Base-by-base conservation (phyloP, 2,888 invertebrate species). In the Stenotaenia linearis region DNA sequence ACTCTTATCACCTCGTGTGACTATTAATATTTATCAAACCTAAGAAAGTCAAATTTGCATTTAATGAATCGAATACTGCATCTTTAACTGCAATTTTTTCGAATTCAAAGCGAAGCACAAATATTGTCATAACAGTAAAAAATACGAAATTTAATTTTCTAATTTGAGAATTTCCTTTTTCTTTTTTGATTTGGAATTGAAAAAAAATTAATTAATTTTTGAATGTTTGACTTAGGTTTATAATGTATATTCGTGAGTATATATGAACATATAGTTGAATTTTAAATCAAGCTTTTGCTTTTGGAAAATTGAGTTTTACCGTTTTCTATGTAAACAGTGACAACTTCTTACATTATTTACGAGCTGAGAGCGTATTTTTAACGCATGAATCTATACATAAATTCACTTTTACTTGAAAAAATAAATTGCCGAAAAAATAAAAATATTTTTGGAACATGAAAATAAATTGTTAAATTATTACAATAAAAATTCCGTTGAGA, bases 261-360 rank as follows among this genome's bases (percentile, higher is more conserved):
- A n/a, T 18, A 7, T 50, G 18, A 40, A 25, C 25, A 25, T 28
- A 69, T 28, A 12, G 69, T 28, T 69, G 69, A 69, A 69, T 69
- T 69, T 69, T 69, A 69, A 69, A 69, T 69, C 69, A 69, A 69
- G 25, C n/a, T 69, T 69, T 69, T 69, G 69, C 69, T 69, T 28
- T 69, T 69, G 69, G 69, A 69, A 69, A 69, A 69, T 69, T 69
- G 69, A 69, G 69, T 69, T 69, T 69, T 28, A 9, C 69, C 69
- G 23, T 69, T 69, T 69, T 69, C 69, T n/a, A 69, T 69, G 69
- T 69, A 69, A 69, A 69, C 69, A 50, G 4, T 6, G 18, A 69
- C 69, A 28, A 25, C 10, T 69, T 12, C 28, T 69, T 69, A 69
- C 23, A 69, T 69, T 69, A 69, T 69, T 69, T 69, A 69, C 69